Conservation (phyloP, 2,888 invertebrate species). For the Xanthorhoe spadicearia region DNA sequence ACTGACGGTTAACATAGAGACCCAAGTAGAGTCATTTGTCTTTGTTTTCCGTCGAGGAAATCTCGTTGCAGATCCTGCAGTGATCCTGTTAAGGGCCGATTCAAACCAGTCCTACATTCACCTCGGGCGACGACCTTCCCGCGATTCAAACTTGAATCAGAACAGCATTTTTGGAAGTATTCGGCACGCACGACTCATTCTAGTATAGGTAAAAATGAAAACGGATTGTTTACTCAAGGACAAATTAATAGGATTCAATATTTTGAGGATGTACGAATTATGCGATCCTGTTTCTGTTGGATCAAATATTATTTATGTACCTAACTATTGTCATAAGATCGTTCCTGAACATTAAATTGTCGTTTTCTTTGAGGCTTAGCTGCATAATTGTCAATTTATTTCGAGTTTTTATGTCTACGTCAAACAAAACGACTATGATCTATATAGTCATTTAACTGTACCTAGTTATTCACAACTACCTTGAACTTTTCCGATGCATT, state of each 20-base stretch:
- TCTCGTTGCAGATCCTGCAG: not conserved
- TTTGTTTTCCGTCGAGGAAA: conserved; percentile 4
- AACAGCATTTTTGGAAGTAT: conserved; percentile 5
- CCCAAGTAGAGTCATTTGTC: not conserved
- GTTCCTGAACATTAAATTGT: no score
- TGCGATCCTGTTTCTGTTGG: not conserved
- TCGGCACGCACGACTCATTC: not conserved
- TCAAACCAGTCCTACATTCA: conserved; percentile 15
- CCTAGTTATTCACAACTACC: no score
- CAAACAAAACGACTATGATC: no score
- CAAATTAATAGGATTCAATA: not conserved
- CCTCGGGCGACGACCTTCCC: conserved; percentile 16
- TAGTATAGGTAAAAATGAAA: not conserved
- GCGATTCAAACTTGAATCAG: conserved; percentile 2
- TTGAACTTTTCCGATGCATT: no score
- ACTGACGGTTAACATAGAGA: no score
- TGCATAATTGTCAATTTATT: no score
- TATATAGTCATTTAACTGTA: no score
- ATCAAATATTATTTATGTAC: not conserved
- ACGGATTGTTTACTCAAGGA: not conserved
- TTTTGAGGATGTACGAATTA: not conserved
- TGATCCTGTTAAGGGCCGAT: conserved; percentile 2
- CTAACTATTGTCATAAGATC: not conserved
- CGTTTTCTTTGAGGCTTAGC: no score
- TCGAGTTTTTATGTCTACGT: no score